phyloP scores from a whole-genome alignment of 2,797 vertebrate species.

The Cossypha dichroa region DNA sequence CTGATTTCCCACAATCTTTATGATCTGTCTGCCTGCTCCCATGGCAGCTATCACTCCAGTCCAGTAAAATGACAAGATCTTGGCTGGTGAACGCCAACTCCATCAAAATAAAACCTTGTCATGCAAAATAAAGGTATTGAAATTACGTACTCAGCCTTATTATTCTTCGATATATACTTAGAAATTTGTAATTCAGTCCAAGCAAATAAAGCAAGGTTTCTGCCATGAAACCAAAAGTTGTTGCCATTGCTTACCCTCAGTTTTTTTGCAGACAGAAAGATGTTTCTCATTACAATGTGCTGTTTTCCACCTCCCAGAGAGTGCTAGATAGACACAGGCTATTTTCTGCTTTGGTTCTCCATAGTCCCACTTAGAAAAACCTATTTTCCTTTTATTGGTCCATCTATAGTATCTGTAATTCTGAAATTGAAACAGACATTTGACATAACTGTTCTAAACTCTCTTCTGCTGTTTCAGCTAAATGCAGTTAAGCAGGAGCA shows the following conservation, averaged over 20 bases:
- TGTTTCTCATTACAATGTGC: conserved; percentile 76
- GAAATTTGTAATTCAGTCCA: not conserved
- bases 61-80: not conserved
- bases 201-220: not conserved
- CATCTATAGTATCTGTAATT: conserved; percentile 78
- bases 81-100: not conserved
- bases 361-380: conserved; percentile 79
- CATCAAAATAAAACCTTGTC: not conserved
- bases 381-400: conserved; percentile 78
- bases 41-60: fast-evolving
- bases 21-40: not conserved
- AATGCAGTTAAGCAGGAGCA: not conserved
- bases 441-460: not conserved
- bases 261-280: conserved; percentile 83
- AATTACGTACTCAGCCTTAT: not conserved
- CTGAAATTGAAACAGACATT: conserved; percentile 64
- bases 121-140: not conserved
- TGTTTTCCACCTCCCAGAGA: conserved; percentile 83
- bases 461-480: not conserved
- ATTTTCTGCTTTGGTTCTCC: conserved; percentile 80
- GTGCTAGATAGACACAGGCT: conserved; percentile 85
- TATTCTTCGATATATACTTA: not conserved
- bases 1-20: not conserved
- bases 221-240: not conserved
- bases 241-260: conserved; percentile 71